Base-by-base conservation (phyloP, 1,140 invertebrate species). In the Leucophenga varia region DNA sequence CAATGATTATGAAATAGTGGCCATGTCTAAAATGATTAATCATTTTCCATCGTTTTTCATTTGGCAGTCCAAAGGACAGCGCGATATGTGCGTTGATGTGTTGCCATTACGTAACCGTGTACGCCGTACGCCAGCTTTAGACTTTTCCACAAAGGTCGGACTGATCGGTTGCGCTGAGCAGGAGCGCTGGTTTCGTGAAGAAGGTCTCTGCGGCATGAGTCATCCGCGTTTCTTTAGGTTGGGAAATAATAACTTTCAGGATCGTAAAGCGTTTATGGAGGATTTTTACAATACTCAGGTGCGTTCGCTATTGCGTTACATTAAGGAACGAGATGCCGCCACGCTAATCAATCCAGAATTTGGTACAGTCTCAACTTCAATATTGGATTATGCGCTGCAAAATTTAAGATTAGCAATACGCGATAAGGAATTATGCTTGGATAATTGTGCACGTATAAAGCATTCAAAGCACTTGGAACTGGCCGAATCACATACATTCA, bases 241-340 rank as follows among this genome's bases (percentile, higher is more conserved):
- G 28, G 75, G 71, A 20, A 74, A 61, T 14, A 77, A 78, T 47
- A 53, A 43, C 14, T 32, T 57, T 18, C 78, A 79, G 41, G 81
- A 82, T 58, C 61, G 77, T 17, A 45, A 55, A 25, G 70, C 63
- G 5, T 83, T 84, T 47, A 70, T 77, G 7, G 74, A 76, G 30
- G 83, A 85, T 63, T 85, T 80, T 52, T 85, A 88, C 64, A 77
- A 91, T 35, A 93, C 90, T 10, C 86, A 90, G 6, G 93, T 91
- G 55, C 81, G 91, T 36, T 86, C 84, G 53, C 77, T 95, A 18
- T 68, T 95, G 12, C 89, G 88, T 61, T 90, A 85, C 83, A 60
- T 91, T n/a, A 76, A 85, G 1, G 78, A 81, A 16, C 55, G 61
- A 7, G 31, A 42, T 3, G 48, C 59, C 1, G 8, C 21, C 6